Base-by-base conservation (phyloP, 2,797 vertebrate species). In the Spheniscus humboldti region DNA sequence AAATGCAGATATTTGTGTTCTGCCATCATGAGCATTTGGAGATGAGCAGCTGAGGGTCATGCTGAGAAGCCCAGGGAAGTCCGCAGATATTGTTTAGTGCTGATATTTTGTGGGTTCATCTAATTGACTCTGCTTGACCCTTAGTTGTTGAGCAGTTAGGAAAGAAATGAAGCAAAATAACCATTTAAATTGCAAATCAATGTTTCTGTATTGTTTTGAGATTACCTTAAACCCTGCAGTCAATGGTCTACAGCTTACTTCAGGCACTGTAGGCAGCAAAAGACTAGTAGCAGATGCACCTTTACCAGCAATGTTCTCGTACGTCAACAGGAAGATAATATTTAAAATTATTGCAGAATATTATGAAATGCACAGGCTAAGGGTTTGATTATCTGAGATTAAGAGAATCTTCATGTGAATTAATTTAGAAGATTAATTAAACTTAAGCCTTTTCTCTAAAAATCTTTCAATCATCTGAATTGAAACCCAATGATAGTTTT, bases 121-220 rank as follows among this genome's bases (percentile, higher is more conserved):
- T 79, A 19, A 50, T 47, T 77, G 60, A 69, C 52, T 88, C 28
- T 77, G 13, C 55, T 74, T 93, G 90, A 84, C 66, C 47, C 33
- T 79, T 50, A 69, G n/a, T 20, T 92, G 73, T 81, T 7, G 8
- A 92, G 35, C 68, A 91, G 20, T 68, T 85, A 83, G 77, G 74
- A 93, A 85, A 83, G 22, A 92, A 93, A 64, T 71, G 39, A 88
- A 78, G 60, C 41, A 88, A 88, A 92, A 68, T n/a, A 97, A 64
- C 23, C 20, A 47, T 86, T 90, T 87, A 71, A 84, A 69, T 76
- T 84, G 33, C 80, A 90, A 93, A 83, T 93, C 81, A 41, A 37
- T 92, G 28, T 83, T 78, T 94, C 81, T 92, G 2, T 86, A 43
- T 82, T 72, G 30, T 88, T 95, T 60, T 83, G 74, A 76, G 67